phyloP scores from a whole-genome alignment of 2,888 invertebrate species.

The Harmothoe impar region DNA sequence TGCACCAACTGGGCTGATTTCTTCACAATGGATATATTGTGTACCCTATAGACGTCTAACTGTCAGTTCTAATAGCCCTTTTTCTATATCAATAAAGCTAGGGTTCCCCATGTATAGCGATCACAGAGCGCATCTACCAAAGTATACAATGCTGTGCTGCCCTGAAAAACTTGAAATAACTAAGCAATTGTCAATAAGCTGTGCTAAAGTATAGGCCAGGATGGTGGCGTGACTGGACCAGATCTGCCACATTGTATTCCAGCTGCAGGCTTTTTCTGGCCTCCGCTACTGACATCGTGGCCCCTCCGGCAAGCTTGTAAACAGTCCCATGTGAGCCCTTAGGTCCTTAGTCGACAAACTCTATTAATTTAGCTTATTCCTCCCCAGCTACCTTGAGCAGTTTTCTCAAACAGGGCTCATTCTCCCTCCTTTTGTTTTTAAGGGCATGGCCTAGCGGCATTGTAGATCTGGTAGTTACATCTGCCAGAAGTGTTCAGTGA shows the following conservation, averaged over 20 bases:
- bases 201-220: neutral
- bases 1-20: too few species aligned
- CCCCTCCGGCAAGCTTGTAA: neutral
- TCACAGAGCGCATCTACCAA: neutral
- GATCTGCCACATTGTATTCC: constrained; percentile 16
- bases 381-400: neutral
- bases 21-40: too few species aligned
- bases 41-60: neutral
- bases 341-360: neutral
- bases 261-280: neutral
- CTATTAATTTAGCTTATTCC: neutral
- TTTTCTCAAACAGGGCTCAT: neutral
- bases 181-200: neutral
- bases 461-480: neutral
- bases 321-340: neutral
- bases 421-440: neutral
- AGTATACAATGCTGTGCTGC: neutral
- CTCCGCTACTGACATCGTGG: neutral
- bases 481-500: neutral
- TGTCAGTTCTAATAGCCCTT: neutral
- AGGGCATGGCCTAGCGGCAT: neutral
- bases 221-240: neutral
- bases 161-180: neutral
- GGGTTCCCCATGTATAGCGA: neutral
- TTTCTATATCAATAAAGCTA: neutral